Percentiles rank a stretch among this genome's conserved stretches.
These are phyloP conservation scores for Lutraria lutraria DNA, from an alignment of 2,888 invertebrate species.

Conservation along the genomic window DNA sequence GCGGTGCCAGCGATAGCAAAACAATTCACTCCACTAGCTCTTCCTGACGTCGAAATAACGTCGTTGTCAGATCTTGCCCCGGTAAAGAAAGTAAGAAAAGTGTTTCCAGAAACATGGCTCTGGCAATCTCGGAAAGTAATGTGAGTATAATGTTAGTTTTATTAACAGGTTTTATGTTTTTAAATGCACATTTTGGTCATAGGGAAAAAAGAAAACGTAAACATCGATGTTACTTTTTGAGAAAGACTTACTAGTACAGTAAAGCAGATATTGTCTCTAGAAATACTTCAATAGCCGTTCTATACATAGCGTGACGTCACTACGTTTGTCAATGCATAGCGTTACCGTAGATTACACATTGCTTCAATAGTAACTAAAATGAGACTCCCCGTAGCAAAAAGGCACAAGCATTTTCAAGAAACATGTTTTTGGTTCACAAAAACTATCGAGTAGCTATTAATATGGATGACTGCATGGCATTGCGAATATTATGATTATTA, in stretches of 20 bases:
- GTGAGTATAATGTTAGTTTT: constrained; percentile 74
- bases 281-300: too few relatives aligned
- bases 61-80: constrained; percentile 59
- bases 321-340: too few relatives aligned
- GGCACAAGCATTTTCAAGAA: constrained; percentile 91
- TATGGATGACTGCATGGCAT: not conserved
- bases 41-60: not conserved
- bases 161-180: not conserved
- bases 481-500: not conserved
- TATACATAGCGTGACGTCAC: too few relatives aligned
- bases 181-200: not conserved
- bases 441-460: constrained; percentile 30
- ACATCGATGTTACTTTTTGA: not conserved
- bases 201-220: not conserved
- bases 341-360: too few relatives aligned
- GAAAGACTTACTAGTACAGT: not conserved
- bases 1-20: not conserved
- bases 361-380: not conserved
- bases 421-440: constrained; percentile 91
- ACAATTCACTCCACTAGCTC: not conserved
- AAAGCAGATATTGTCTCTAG: not conserved
- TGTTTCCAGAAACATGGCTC: constrained; percentile 92
- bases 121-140: constrained; percentile 90
- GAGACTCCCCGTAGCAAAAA: constrained; percentile 12
- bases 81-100: constrained; percentile 88